Percentiles rank a stretch among this genome's conserved stretches.
phyloP scores from a whole-genome alignment of 64 coral and sea anemone species.

The Actinia tenebrosa region DNA sequence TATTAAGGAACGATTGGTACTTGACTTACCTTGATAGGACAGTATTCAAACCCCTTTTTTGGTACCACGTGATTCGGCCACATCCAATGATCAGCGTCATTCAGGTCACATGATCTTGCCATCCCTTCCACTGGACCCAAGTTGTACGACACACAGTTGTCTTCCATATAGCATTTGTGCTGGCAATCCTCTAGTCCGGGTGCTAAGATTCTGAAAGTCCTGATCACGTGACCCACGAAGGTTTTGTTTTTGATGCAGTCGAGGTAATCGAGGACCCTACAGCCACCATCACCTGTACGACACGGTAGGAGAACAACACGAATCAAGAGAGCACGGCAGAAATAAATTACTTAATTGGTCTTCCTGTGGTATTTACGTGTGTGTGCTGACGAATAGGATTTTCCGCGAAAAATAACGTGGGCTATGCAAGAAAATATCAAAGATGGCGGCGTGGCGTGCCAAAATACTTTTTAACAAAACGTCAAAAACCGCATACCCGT shows the following conservation, averaged over 20 bases:
- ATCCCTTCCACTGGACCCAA: neutral
- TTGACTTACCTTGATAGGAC: neutral
- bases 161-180: neutral
- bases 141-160: conserved; percentile 12
- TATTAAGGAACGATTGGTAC: neutral
- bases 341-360: no score
- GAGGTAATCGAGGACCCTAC: neutral
- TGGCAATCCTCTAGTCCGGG: neutral
- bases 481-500: no score
- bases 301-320: neutral
- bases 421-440: no score
- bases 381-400: no score
- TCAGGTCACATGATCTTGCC: neutral
- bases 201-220: neutral
- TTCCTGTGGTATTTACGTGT: no score
- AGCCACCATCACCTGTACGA: neutral
- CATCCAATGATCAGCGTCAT: neutral
- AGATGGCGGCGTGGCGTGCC: no score
- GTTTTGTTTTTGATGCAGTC: neutral
- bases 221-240: neutral
- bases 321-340: no score
- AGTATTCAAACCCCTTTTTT: conserved; percentile 6
- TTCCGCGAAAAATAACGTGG: no score
- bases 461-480: no score
- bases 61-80: neutral